Base-by-base conservation (phyloP, 1,140 invertebrate genomes). In the Brachionus paranguensis region DNA sequence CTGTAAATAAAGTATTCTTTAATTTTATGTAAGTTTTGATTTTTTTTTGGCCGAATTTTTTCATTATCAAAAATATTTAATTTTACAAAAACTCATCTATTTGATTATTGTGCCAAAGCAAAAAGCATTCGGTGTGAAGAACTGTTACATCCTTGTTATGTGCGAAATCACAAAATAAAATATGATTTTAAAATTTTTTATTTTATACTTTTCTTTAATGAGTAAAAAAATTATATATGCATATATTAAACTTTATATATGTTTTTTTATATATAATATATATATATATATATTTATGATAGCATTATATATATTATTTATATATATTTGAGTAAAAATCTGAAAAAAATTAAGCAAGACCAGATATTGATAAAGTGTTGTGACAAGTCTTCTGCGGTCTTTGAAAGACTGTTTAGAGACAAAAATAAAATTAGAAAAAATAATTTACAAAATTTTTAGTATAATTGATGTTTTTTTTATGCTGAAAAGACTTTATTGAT, bases 121-220 rank as follows among this genome's bases (percentile, higher is more conserved):
- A 33, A 68, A 33, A 68, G 10, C 20, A 27, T 65, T 65, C 12
- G 60, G 12, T 65, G 20, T 33, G 14, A 68, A 41, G 65, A 33
- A 85, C 60, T 37, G 84, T 78, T 47, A 78, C 78, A 33, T 50
- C 70, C 83, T 79, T 83, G 33, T 86, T 78, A 12, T 27, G 12
- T 20, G 72, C 83, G 37, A 84, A 37, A 37, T 37, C 33, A 76
- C 37, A 72, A 84, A 55, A 43, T 79, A 45, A 50, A 45, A 65
- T 6, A 12, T 84, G 50, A 72, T 84, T 84, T 70, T 68, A 41
- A 45, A 43, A 53, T 53, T 55, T 60, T 55, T 60, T 50, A n/a
- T 76, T 84, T 72, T 84, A 72, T 76, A 84, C 68, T 72, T 72
- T 60, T 33, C 70, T 20, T 74, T 0, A 74, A 17, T 50, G 33